Base-by-base conservation (phyloP, 2,113 vertebrate genomes). In the Dissostichus mawsoni region DNA sequence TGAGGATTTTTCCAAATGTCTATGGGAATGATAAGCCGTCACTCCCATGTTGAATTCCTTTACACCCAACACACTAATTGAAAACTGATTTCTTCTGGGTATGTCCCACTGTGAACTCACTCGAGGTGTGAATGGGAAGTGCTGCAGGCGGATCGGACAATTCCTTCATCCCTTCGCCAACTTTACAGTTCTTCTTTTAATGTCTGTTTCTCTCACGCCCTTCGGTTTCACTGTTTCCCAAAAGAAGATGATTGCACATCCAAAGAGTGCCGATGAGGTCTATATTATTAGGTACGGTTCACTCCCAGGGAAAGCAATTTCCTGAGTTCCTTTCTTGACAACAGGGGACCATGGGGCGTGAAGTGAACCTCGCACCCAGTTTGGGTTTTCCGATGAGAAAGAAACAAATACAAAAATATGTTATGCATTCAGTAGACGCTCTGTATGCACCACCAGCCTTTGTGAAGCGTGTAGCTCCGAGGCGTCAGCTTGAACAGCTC, bases 301-400 rank as follows among this genome's bases (percentile, higher is more conserved):
- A 71, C 64, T 88, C 36, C 81, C 56, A 80, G 51, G 41, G 63
- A 86, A 78, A 88, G 74, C 70, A 47, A 74, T 93, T 90, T 89
- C 85, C 89, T 85, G 85, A 92, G 74, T 87, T 76, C 47, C 66
- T 75, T 65, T 59, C 75, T 73, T 29, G n/a, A 85, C 84, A 84
- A 88, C 82, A 64, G 78, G 81, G 81, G 63, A 87, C 76, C 63
- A 23, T 51, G 85, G 36, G 82, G 90, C 2, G 55, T 82, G 81
- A 18, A 29, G 53, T 63, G 74, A 83, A 81, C 75, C 62, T 51
- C 80, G 33, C 66, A 53, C 75, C 29, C 55, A 0, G 56, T 44
- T 79, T 0, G 17, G 29, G n/a, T 63, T 85, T 86, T 79, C 82
- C 23, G 66, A 87, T 83, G 84, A 85, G 86, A 91, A 89, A 80